Evolutionary conservation across 2,113 vertebrate genomes (phyloP), one percentile per base, ranked within the genome.

Genomic region (Hydrolagus affinis): DNA sequence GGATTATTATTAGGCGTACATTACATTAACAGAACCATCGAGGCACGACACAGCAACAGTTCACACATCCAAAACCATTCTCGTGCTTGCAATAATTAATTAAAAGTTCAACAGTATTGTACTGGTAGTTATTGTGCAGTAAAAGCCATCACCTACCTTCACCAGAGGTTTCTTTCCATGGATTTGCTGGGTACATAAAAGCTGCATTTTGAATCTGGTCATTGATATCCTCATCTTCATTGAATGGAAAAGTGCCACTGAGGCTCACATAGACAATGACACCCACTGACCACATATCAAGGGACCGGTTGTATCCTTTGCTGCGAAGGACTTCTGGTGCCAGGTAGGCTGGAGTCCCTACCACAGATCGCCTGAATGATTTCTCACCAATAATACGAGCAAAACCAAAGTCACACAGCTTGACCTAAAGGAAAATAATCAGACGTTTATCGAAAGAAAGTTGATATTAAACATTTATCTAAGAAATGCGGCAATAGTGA

Each of bases 261-360:
- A 99, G 91, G 93, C 97, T 98, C 86, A 99, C 97, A 0, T 99
- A 99, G 89, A 99, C 93, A 9, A 99, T 98, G 32, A 99, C 97
- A 21, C 97, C 97, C 64, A 99, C 97, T 0, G 97, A 99, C 97
- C 97, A 99, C 97, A 99, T 99, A 90, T 99, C 97, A 25, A 99
- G 90, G 0, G 97, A 99, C 85, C 97, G 96, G 91, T 99, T 99
- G 92, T 99, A 99, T 89, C 97, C 97, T 91, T 99, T 98, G 88
- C 97, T 98, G 66, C 97, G 92, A 87, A 99, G 95, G 86, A 99
- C 97, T 76, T 99, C 97, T 0, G 97, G 97, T 1, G 97, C 97
- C 30, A 99, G 92, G 86, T 99, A 98, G 0, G 97, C 97, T 6
- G 97, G 97, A 0, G 97, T 99, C 83, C 97, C 97, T 70, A 99